Base-by-base conservation (phyloP, 1,140 invertebrate species). In the Zaprionus kolodkinae region DNA sequence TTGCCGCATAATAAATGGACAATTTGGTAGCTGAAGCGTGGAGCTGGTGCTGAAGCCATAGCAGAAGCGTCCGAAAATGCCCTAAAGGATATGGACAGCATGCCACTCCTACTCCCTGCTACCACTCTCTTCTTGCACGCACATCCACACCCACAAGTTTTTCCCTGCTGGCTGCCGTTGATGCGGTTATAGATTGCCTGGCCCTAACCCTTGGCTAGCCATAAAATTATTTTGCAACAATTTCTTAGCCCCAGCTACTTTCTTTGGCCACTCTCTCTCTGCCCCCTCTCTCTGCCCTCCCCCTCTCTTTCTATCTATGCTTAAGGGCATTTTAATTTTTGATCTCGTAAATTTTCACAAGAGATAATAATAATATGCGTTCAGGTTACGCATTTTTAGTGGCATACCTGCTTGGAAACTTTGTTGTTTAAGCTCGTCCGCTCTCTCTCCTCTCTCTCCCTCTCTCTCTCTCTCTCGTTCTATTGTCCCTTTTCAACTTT, bases 1-100 rank as follows among this genome's bases (percentile, higher is more conserved):
- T 89, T 89, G 87, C 86, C 81, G 86, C 86, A 89, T 89, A 89
- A 89, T 90, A 89, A 89, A 89, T 89, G 86, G 86, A 91, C 87
- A 90, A 86, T 90, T 90, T 91, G 81, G 81, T 79, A 85, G 85
- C 75, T 89, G 84, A 88, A 89, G 85, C 80, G 80, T 88, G 72
- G 73, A 62, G 67, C 17, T 50, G 45, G 45, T 25, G 45, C 45
- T 50, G 45, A 50, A 50, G 45, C 45, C 11, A 25, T 50, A 12
- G 10, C 45, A 21, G 45, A 50, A 50, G 62, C 63, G 63, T 63
- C 56, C 74, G 61, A 66, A 88, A 84, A 81, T 78, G 85, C 77
- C 80, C 80, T 65, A 63, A 89, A 80, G 85, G 85, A 88, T 84
- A 73, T 88, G 80, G 74, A 72, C 63, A 60, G 56, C 72, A 45